phyloP scores from a whole-genome alignment of 2,888 invertebrate genomes.

The Marronus borbonicus region DNA sequence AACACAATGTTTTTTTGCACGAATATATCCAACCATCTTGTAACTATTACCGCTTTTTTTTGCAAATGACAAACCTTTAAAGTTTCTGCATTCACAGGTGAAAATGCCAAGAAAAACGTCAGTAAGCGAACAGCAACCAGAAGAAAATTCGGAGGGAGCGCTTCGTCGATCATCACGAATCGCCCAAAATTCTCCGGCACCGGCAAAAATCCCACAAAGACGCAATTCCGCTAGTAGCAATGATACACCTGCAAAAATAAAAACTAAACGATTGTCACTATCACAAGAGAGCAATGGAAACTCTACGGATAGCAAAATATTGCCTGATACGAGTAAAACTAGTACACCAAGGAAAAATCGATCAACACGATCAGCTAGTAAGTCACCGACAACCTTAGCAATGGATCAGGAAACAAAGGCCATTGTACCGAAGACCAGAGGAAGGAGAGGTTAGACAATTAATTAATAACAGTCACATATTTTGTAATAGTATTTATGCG shows the following conservation, averaged over 20 bases:
- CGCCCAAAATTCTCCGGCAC: slow-evolving; percentile 49
- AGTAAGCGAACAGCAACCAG: slow-evolving; percentile 45
- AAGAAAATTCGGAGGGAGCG: slow-evolving; percentile 34
- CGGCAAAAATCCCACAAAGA: slow-evolving; percentile 51
- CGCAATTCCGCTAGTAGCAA: slow-evolving; percentile 53
- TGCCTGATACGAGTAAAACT: slow-evolving; percentile 3
- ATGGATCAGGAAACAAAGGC: slow-evolving; percentile 23
- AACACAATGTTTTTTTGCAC: slow-evolving; percentile 11
- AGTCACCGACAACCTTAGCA: slow-evolving; percentile 52
- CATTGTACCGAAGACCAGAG: slow-evolving; percentile 43
- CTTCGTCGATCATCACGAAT: slow-evolving; percentile 48
- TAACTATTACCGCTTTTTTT: slow-evolving; percentile 22
- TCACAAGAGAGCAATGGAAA: slow-evolving; percentile 51
- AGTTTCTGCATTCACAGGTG: not conserved
- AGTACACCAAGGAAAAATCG: slow-evolving; percentile 21
- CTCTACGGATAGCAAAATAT: slow-evolving; percentile 28
- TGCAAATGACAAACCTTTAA: not conserved
- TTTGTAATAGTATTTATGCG: not conserved
- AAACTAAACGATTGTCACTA: slow-evolving; percentile 51
- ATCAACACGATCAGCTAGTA: slow-evolving; percentile 50
- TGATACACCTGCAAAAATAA: slow-evolving; percentile 47
- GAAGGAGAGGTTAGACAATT: slow-evolving; percentile 51
- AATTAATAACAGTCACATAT: not conserved
- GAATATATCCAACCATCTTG: slow-evolving; percentile 37
- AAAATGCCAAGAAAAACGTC: slow-evolving; percentile 48